A percentile compares a stretch with the other conserved stretches of the same genome.
phyloP scores from a whole-genome alignment of 2,797 vertebrate species.

The Todus mexicanus region DNA sequence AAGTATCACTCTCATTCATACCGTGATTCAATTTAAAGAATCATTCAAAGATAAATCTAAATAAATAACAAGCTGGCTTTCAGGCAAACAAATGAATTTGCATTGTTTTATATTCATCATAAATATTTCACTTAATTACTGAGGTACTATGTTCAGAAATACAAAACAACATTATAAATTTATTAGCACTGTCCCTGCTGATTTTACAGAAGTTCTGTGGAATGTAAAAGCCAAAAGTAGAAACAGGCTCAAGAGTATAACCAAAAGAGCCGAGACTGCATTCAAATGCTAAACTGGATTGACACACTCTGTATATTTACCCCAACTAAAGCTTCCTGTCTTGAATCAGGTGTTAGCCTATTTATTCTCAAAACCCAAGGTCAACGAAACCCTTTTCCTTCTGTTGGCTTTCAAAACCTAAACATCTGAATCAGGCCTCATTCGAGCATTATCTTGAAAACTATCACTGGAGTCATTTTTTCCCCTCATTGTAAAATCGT shows the following conservation, averaged over 20 bases:
- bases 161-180: slow-evolving; percentile 83
- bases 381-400: slow-evolving; percentile 45
- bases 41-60: slow-evolving; percentile 77
- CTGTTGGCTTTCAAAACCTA: slow-evolving; percentile 44
- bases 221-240: slow-evolving; percentile 73
- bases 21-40: slow-evolving; percentile 70
- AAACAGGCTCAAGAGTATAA: slow-evolving; percentile 60
- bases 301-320: slow-evolving; percentile 31
- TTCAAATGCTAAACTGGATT: slow-evolving; percentile 52
- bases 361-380: slow-evolving; percentile 63
- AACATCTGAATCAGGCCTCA: slow-evolving; percentile 30
- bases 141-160: slow-evolving; percentile 79
- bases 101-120: slow-evolving; percentile 85
- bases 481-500: slow-evolving; percentile 19
- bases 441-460: slow-evolving; percentile 12
- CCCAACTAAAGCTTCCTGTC: slow-evolving; percentile 33
- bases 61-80: slow-evolving; percentile 82
- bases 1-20: slow-evolving; percentile 61
- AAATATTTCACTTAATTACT: slow-evolving; percentile 86
- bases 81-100: slow-evolving; percentile 83
- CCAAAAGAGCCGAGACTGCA: slow-evolving; percentile 46
- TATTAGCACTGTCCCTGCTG: slow-evolving; percentile 78
- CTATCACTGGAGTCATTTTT: slow-evolving; percentile 51
- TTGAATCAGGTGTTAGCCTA: slow-evolving; percentile 53
- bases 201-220: slow-evolving; percentile 73